A percentile compares a stretch with the other conserved stretches of the same genome.
Evolutionary conservation across 2,797 vertebrate species (phyloP).

Genomic region (Anguilla megastoma): DNA sequence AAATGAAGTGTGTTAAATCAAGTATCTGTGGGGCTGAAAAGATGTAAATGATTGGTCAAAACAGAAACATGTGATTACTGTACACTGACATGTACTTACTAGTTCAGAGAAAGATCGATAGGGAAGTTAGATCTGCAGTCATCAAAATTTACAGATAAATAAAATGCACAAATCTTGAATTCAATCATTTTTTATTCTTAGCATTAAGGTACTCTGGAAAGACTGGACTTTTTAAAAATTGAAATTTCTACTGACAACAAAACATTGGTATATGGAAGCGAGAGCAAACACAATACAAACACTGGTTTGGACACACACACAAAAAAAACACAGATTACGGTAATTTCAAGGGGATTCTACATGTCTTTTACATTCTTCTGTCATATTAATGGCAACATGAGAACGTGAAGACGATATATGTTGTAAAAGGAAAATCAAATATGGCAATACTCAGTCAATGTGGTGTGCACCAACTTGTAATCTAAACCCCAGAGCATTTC

Average conservation of each 20-base stretch:
- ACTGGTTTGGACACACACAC: neutral
- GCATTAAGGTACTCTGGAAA: slow-evolving; percentile 8
- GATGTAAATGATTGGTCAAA: neutral
- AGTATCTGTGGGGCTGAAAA: neutral
- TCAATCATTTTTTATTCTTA: slow-evolving; percentile 17
- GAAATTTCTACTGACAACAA: neutral
- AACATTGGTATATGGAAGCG: neutral
- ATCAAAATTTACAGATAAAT: neutral
- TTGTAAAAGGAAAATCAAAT: neutral
- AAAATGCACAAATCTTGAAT: neutral
- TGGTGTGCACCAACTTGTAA: neutral
- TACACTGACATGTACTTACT: neutral
- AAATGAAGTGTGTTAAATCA: neutral
- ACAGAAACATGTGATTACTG: neutral
- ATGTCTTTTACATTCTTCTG: slow-evolving; percentile 23
- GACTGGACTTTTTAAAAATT: neutral
- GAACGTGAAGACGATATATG: neutral
- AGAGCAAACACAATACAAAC: neutral
- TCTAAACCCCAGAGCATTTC: neutral
- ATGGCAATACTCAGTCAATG: slow-evolving; percentile 1
- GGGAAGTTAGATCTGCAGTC: neutral
- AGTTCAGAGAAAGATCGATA: neutral
- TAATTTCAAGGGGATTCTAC: neutral
- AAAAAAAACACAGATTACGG: neutral
- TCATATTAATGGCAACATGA: slow-evolving; percentile 23